Base-by-base conservation (phyloP, 2,797 vertebrate genomes). In the Micrastur ruficollis region DNA sequence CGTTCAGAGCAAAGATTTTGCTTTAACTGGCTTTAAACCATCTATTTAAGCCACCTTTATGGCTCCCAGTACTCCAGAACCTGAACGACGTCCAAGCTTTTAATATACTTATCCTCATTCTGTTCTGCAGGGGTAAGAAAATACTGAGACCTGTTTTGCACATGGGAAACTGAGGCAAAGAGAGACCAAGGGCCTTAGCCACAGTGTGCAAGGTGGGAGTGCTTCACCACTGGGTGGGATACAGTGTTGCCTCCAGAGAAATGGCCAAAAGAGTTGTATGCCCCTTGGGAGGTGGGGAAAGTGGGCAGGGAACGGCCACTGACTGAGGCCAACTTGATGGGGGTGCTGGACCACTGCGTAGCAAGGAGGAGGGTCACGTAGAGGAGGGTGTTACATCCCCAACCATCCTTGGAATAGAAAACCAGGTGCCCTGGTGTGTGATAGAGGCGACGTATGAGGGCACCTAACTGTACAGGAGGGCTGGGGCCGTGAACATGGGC, bases 1-100 rank as follows among this genome's bases (percentile, higher is more conserved):
- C 6, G 8, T 71, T 56, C 68, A 67, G 52, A 73, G 65, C 34
- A 86, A 91, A 91, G 56, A 67, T 90, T 96, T 91, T 68, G 22
- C 81, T 91, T 78, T 95, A 92, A 93, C 61, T 89, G 63, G 56
- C 71, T 89, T 81, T 79, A 76, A 92, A 87, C 70, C 67, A 76
- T 73, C 70, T 66, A 81, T 92, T 90, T 90, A 86, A 95, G 76
- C 79, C 82, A 73, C 31, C 52, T 63, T 21, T n/a, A 13, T 18
- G 13, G 27, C 65, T 84, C 86, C 62, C 66, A 56, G 55, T 66
- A 53, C 70, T 82, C 70, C 21, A 86, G 50, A 74, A 66, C 74
- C 80, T 90, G 88, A 96, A 90, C 0, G 5, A 44, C 29, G 34
- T 76, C 83, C 88, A 90, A 84, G 36, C 34, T 93, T 93, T 86